These are phyloP conservation scores for Decapterus maruadsi DNA, from an alignment of 2,797 vertebrate genomes.

Conservation along the genomic window DNA sequence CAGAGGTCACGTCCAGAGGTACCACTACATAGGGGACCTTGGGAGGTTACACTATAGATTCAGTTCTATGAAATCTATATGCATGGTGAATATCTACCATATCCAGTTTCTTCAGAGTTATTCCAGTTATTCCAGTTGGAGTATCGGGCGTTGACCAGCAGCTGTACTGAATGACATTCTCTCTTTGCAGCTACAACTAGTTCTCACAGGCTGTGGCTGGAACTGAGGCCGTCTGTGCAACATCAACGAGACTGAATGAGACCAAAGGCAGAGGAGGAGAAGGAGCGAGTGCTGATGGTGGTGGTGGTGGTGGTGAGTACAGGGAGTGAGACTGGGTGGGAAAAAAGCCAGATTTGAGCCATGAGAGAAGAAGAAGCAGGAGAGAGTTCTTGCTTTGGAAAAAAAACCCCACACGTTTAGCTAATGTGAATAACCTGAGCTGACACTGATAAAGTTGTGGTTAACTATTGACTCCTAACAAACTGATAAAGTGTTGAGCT, in stretches of 20 bases:
- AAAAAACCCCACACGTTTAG: slow-evolving; percentile 27
- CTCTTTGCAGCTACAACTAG: slow-evolving; percentile 61
- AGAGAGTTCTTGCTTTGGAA: not conserved
- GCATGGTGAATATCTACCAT: not conserved
- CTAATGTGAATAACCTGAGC: slow-evolving; percentile 16
- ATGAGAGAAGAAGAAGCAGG: not conserved
- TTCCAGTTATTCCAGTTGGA: slow-evolving; percentile 45
- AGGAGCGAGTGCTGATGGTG: slow-evolving; percentile 13
- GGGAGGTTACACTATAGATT: not conserved
- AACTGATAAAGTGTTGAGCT: slow-evolving; percentile 45
- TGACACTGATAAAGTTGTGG: slow-evolving; percentile 60
- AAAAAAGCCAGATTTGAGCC: slow-evolving; percentile 36
- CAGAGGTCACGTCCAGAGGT: slow-evolving; percentile 5
- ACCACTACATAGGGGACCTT: not conserved
- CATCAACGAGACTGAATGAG: slow-evolving; percentile 30
- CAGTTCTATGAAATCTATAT: slow-evolving; percentile 46
- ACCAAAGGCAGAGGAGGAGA: slow-evolving; percentile 18
- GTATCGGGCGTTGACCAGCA: slow-evolving; percentile 36
- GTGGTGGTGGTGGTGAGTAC: slow-evolving; percentile 2
- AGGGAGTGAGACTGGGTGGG: slow-evolving; percentile 16
- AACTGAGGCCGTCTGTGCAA: slow-evolving; percentile 29
- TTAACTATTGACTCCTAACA: slow-evolving; percentile 72
- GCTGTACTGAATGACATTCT: slow-evolving; percentile 43
- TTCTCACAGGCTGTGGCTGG: slow-evolving; percentile 68
- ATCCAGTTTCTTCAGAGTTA: slow-evolving; percentile 58